Conservation (phyloP, 2,797 vertebrate species). For the Anguilla megastoma region DNA sequence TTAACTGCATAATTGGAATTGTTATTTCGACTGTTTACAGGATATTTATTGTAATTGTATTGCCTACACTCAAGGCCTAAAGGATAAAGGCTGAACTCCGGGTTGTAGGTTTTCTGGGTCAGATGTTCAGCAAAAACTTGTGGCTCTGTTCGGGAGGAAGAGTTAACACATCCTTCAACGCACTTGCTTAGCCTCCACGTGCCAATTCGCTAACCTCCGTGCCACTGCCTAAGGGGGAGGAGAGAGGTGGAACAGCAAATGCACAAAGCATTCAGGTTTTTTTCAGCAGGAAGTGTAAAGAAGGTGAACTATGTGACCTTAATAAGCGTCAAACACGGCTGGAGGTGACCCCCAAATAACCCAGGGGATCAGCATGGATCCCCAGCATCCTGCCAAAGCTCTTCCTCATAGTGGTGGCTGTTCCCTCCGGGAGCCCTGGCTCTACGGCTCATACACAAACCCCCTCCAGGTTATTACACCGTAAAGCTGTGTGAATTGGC, state of each 20-base stretch:
- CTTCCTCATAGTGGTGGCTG: conserved; percentile 35
- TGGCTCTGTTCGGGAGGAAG: not conserved
- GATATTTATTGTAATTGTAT: not conserved
- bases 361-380: conserved; percentile 48
- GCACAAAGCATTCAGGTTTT: not conserved
- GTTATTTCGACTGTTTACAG: not conserved
- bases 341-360: conserved; percentile 39
- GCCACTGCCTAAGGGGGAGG: not conserved
- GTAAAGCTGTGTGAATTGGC: conserved; percentile 59
- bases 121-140: not conserved
- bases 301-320: conserved; percentile 49
- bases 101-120: not conserved
- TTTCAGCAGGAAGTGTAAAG: conserved; percentile 16
- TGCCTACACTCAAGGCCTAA: not conserved
- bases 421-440: conserved; percentile 31
- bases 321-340: conserved; percentile 34
- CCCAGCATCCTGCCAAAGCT: conserved; percentile 55
- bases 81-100: not conserved
- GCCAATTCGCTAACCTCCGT: not conserved
- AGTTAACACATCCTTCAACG: not conserved
- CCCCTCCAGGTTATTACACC: conserved; percentile 59
- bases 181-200: not conserved
- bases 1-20: not conserved
- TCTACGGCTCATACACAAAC: conserved; percentile 38
- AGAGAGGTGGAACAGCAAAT: not conserved